phyloP scores from a whole-genome alignment of 2,797 vertebrate species.

The Ptychadena robeensis region DNA sequence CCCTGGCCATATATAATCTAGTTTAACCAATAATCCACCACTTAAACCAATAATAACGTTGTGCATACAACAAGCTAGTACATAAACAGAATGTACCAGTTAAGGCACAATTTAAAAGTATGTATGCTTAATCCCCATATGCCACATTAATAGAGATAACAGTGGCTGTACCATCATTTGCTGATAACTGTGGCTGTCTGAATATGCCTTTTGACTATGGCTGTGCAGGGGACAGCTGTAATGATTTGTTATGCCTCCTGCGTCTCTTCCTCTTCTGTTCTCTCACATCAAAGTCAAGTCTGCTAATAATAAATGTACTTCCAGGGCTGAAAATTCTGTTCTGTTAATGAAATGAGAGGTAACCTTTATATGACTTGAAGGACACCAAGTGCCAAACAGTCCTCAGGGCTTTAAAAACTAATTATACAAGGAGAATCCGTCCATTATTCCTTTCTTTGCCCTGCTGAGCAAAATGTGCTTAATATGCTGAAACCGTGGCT shows the following conservation, averaged over 20 bases:
- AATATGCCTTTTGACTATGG: background rate
- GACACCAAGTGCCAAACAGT: conserved; percentile 67
- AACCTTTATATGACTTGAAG: conserved; percentile 69
- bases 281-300: conserved; percentile 64
- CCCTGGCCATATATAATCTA: background rate
- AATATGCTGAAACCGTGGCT: conserved; percentile 61
- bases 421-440: conserved; percentile 67
- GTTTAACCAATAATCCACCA: too few relatives aligned
- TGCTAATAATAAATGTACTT: conserved; percentile 66
- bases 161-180: conserved; percentile 15
- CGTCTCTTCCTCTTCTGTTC: conserved; percentile 33
- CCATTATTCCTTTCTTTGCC: conserved; percentile 63
- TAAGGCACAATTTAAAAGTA: background rate
- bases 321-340: conserved; percentile 63
- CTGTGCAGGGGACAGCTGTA: conserved; percentile 56
- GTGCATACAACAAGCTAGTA: background rate
- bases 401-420: conserved; percentile 70
- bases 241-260: conserved; percentile 57
- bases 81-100: background rate
- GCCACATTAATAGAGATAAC: conserved; percentile 40
- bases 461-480: conserved; percentile 58
- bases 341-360: conserved; percentile 69
- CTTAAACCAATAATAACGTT: background rate
- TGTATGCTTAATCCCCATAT: background rate
- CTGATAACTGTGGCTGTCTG: background rate